A percentile compares a stretch with the other conserved stretches of the same genome.
Conservation (phyloP, 2,797 vertebrate species). For the Schizopygopsis malacanthus region DNA sequence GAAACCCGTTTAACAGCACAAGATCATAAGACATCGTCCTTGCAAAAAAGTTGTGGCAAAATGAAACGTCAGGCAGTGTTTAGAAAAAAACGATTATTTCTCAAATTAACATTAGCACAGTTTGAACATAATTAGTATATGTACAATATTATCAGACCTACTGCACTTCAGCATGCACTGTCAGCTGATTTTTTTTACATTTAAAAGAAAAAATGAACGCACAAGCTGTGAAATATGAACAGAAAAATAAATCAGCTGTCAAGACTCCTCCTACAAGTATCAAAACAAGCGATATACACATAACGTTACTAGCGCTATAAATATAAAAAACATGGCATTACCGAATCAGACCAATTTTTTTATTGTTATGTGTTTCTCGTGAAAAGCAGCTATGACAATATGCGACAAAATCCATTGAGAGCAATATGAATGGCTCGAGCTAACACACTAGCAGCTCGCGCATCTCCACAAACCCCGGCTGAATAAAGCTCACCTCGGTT, state of each 20-base stretch:
- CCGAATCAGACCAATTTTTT: background rate
- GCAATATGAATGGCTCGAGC: conserved; percentile 45
- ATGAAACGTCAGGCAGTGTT: background rate
- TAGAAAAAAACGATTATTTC: background rate
- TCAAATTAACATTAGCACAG: background rate
- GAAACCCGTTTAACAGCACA: background rate
- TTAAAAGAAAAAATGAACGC: background rate
- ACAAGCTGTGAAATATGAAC: background rate
- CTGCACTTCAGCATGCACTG: background rate
- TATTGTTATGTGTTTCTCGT: background rate
- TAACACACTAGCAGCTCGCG: conserved; percentile 47
- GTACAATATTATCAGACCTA: too few species aligned
- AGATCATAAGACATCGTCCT: background rate
- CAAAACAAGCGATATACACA: background rate
- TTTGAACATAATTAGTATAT: background rate
- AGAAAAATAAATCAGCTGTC: conserved; percentile 27
- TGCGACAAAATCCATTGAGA: background rate
- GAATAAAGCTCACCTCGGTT: conserved; percentile 75
- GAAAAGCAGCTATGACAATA: background rate
- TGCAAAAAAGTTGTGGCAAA: background rate
- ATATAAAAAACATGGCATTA: background rate
- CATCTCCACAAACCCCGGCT: conserved; percentile 49
- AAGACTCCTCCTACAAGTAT: conserved; percentile 26
- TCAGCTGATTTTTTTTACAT: background rate
- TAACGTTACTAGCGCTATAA: background rate